Evolutionary conservation across 92 coral and sea anemone genomes (phyloP), one percentile per base, ranked within the genome.

Genomic region (Paragorgia papillata): DNA sequence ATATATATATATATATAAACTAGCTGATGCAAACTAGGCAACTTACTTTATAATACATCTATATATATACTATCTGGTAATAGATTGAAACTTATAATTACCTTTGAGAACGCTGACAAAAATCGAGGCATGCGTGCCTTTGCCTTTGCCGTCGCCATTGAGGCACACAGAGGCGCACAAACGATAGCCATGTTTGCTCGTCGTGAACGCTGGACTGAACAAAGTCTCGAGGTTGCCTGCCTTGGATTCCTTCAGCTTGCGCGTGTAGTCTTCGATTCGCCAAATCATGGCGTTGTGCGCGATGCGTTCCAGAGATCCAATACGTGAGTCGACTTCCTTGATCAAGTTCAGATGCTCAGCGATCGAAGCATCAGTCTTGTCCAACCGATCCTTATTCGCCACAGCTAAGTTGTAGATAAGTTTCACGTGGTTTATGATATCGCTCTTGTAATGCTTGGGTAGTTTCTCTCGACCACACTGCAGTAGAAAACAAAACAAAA

Each of bases 111-210:
- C 96, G 57, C 99, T 95, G 89, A 95, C 73, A 65, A 95, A 95
- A 49, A 95, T 93, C 3, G 97, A 91, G 90, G 87, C 85, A 73
- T 95, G 99, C 1, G 97, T 84, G 8, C 99, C 99, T 69, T 95
- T 95, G 39, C 97, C 99, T 70, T 95, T 95, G 2, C 99, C 99
- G 59, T 95, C 99, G 0, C 99, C 99, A 73, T 95, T 95, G 80
- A 95, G 80, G 61, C 99, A 95, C 54, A 91, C 90, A 14, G 99
- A 95, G 32, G 99, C 99, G 51, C 99, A 90, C 75, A 95, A 66
- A 1, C 99, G 88, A 82, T 95, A 95, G 58, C 99, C 99, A 56
- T 95, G 99, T 59, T 91, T 95, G 82, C 97, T 91, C 22, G 99
- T 95, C 7, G 99, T 91, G 73, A 95, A 95, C 21, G 99, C 88